phyloP scores from a whole-genome alignment of 2,113 vertebrate species.

The Phasianus colchicus region DNA sequence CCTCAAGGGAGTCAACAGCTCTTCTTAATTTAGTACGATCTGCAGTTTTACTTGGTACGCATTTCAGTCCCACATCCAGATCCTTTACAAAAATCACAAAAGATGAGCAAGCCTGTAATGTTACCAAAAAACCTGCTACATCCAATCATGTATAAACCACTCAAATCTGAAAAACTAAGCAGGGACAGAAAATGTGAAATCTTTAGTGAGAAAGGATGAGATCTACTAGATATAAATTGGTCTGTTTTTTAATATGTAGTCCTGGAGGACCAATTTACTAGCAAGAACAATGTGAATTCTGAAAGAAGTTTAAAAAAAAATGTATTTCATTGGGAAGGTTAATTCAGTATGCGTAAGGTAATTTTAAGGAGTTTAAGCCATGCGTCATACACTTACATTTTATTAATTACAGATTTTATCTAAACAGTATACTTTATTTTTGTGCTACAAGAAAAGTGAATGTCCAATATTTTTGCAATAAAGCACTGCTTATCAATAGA shows the following conservation, averaged over 20 bases:
- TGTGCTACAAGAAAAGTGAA: accelerated
- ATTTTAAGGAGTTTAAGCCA: neutral
- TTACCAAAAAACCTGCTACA: neutral
- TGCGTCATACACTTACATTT: neutral
- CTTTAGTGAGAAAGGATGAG: neutral
- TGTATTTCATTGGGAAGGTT: neutral
- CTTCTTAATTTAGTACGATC: neutral
- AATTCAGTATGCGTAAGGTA: neutral
- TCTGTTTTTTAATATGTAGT: no score
- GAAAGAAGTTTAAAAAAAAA: neutral
- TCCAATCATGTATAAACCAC: neutral
- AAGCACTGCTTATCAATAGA: neutral
- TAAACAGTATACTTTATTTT: neutral
- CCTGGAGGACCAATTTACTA: neutral
- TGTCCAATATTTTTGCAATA: neutral
- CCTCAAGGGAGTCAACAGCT: neutral
- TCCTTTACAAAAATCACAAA: neutral
- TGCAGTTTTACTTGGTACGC: neutral
- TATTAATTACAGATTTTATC: neutral
- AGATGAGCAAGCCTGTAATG: neutral
- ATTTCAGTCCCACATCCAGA: neutral
- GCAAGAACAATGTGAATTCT: neutral
- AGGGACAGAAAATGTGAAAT: neutral
- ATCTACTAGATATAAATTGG: neutral
- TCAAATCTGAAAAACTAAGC: neutral